These are phyloP conservation scores for Parapristionchus giblindavisi DNA, from an alignment of 2,888 invertebrate genomes.

Conservation along the genomic window DNA sequence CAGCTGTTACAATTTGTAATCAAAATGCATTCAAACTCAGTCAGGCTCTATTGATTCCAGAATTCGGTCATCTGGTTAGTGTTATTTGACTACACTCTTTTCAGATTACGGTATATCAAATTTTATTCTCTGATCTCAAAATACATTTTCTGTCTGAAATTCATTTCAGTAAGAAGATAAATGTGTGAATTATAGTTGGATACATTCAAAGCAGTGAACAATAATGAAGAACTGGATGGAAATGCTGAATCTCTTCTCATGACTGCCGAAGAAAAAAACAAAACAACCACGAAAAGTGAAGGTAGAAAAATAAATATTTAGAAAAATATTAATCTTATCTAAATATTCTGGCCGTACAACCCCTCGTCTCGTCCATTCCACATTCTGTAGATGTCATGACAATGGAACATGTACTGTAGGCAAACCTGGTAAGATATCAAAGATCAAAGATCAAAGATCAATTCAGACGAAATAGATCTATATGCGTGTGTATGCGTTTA, in stretches of 20 bases:
- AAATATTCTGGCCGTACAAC: background rate
- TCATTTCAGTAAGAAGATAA: too few relatives aligned
- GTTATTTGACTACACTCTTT: background rate
- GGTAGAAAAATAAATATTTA: background rate
- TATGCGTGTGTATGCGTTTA: conserved; percentile 30
- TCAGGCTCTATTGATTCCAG: conserved; percentile 15
- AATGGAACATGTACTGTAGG: conserved; percentile 14
- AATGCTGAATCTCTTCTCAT: background rate
- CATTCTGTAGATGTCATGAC: conserved; percentile 5
- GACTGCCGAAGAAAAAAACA: background rate
- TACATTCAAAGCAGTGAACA: conserved; percentile 12
- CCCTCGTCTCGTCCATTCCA: conserved; percentile 27
- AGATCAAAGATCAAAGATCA: background rate
- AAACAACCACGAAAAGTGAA: too few relatives aligned
- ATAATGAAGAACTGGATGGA: conserved; percentile 15
- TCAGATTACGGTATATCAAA: background rate
- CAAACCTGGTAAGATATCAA: background rate
- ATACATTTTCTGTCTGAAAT: too few relatives aligned
- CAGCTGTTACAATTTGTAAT: conserved; percentile 16
- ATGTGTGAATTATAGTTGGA: background rate
- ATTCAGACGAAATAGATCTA: conserved; percentile 5
- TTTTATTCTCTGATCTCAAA: background rate
- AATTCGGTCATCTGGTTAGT: conserved; percentile 19
- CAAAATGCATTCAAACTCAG: conserved; percentile 27
- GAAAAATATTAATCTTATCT: background rate